These are phyloP conservation scores for Calliopsis andreniformis DNA, from an alignment of 1,140 invertebrate genomes.

Conservation along the genomic window DNA sequence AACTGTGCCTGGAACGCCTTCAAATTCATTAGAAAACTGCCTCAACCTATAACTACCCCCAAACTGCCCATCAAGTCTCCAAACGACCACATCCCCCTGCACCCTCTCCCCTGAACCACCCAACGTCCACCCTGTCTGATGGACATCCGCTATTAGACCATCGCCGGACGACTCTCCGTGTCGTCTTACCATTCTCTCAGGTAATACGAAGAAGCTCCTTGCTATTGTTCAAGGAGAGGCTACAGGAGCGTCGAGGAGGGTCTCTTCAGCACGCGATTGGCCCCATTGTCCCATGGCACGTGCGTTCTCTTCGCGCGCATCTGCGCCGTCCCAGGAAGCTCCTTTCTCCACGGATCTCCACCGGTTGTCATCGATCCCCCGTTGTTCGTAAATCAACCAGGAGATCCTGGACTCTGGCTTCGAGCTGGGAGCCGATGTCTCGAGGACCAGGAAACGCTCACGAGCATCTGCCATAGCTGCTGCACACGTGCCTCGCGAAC, in stretches of 20 bases:
- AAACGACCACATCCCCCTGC: too few relatives aligned
- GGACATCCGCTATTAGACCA: background rate
- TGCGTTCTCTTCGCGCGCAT: conserved; percentile 37
- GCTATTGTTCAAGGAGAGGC: conserved; percentile 17
- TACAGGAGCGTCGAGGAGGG: background rate
- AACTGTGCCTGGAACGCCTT: too few relatives aligned
- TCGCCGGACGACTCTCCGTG: background rate
- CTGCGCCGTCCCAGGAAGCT: conserved; percentile 44
- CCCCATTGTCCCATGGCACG: conserved; percentile 55
- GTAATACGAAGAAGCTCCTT: conserved; percentile 1
- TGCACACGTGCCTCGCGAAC: background rate
- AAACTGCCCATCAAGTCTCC: too few relatives aligned
- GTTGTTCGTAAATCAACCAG: conserved; percentile 46
- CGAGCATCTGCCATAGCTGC: conserved; percentile 40
- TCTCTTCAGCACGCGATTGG: conserved; percentile 30
- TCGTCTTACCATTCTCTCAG: conserved; percentile 1
- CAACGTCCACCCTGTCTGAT: background rate
- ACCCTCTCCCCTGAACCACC: too few relatives aligned
- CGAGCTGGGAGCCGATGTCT: too few relatives aligned
- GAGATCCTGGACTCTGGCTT: background rate
- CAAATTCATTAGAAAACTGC: too few relatives aligned
- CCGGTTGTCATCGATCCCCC: conserved; percentile 52
- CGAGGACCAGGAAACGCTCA: conserved; percentile 1
- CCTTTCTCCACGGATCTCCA: conserved; percentile 40
- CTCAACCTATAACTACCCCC: too few relatives aligned